A percentile compares a stretch with the other conserved stretches of the same genome.
These are phyloP conservation scores for Etheostoma nigrum DNA, from an alignment of 2,797 vertebrate species.

Conservation along the genomic window DNA sequence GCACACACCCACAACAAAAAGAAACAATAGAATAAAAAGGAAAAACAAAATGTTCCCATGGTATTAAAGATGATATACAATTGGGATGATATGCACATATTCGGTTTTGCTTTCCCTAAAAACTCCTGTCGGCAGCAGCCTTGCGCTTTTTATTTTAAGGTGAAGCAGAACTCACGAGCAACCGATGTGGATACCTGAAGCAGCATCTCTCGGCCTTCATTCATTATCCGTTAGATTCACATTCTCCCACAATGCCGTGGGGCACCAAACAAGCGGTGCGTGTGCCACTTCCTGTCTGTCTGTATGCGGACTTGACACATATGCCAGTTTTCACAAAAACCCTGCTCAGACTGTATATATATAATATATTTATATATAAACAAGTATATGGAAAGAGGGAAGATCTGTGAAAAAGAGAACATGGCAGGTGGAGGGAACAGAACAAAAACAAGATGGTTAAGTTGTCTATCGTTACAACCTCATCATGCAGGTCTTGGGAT, in stretches of 20 bases:
- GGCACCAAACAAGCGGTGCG: constrained; percentile 63
- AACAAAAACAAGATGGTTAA: constrained; percentile 87
- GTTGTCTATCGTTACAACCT: constrained; percentile 87
- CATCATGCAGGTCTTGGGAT: constrained; percentile 93
- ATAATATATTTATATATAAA: constrained; percentile 80
- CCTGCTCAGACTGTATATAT: constrained; percentile 85
- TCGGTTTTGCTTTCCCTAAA: constrained; percentile 85
- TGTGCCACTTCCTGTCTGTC: constrained; percentile 67
- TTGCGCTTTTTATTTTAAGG: constrained; percentile 64
- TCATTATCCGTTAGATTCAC: constrained; percentile 77
- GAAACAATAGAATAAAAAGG: constrained; percentile 72
- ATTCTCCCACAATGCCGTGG: constrained; percentile 86
- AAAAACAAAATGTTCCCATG: constrained; percentile 93
- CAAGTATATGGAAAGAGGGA: constrained; percentile 65
- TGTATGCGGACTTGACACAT: constrained; percentile 86
- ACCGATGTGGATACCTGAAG: constrained; percentile 67
- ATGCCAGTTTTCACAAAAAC: constrained; percentile 78
- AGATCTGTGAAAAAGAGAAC: constrained; percentile 64
- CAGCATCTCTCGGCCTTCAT: constrained; percentile 86
- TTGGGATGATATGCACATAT: constrained; percentile 98
- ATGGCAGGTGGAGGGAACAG: constrained; percentile 73
- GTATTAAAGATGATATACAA: constrained; percentile 95
- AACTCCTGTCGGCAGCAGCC: constrained; percentile 45
- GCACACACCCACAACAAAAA: constrained; percentile 73
- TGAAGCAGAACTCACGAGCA: constrained; percentile 65